Percentiles rank a stretch among this genome's conserved stretches.
Evolutionary conservation across 2,797 vertebrate species (phyloP).

Genomic region (Orientallactaga sibirica): DNA sequence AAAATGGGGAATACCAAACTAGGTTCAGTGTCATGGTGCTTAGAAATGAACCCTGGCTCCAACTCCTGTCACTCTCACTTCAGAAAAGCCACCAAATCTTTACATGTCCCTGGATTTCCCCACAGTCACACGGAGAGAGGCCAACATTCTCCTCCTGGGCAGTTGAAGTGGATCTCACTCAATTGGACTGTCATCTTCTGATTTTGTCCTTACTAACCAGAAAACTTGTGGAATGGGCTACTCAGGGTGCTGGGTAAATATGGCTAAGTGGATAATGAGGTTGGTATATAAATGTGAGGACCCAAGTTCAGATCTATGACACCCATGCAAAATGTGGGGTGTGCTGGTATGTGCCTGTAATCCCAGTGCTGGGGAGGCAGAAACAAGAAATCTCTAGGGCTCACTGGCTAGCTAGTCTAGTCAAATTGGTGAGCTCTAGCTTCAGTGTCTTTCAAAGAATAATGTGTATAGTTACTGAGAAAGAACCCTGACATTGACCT

Average conservation of each 20-base stretch:
- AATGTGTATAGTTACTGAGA: neutral
- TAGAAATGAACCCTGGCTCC: neutral
- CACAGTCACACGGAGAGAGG: rapidly evolving
- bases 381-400: rapidly evolving
- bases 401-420: neutral
- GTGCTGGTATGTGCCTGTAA: neutral
- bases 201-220: neutral
- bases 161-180: neutral
- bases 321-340: too few relatives aligned
- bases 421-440: neutral
- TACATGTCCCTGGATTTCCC: neutral
- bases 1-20: neutral
- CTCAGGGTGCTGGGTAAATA: neutral
- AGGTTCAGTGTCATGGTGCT: neutral
- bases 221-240: neutral
- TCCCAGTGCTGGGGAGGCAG: too few relatives aligned
- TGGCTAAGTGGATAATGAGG: too few relatives aligned
- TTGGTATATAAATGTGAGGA: neutral
- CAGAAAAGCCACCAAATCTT: neutral
- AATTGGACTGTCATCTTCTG: neutral
- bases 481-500: neutral
- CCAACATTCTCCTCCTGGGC: neutral
- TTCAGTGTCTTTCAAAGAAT: too few relatives aligned
- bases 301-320: too few relatives aligned
- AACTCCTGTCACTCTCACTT: neutral